Evolutionary conservation across 2,888 invertebrate genomes (phyloP).

Genomic region (Morinoia aosen): DNA sequence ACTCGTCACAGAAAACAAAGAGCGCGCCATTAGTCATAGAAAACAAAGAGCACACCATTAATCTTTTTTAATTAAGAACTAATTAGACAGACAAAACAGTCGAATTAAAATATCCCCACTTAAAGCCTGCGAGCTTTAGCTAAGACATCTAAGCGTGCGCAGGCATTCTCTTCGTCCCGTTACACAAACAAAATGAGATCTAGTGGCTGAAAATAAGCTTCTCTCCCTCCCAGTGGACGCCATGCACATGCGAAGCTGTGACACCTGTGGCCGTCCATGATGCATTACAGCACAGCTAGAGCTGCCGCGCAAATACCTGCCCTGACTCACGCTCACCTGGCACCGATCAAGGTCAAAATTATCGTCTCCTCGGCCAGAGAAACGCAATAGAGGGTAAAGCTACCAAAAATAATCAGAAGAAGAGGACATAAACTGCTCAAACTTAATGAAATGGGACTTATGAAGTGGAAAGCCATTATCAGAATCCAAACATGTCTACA

Average conservation of each 20-base stretch:
- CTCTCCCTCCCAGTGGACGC: not conserved
- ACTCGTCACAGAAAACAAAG: too few relatives aligned
- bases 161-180: not conserved
- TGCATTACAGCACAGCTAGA: not conserved
- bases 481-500: not conserved
- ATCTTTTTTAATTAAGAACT: too few relatives aligned
- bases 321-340: not conserved
- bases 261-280: not conserved
- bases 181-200: not conserved
- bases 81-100: too few relatives aligned
- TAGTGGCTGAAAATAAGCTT: not conserved
- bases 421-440: not conserved
- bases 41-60: too few relatives aligned
- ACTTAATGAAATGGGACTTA: not conserved
- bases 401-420: not conserved
- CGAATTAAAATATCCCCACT: not conserved
- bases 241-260: not conserved
- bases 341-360: conserved; percentile 4
- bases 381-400: not conserved
- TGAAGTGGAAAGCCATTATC: not conserved
- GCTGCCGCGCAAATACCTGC: not conserved
- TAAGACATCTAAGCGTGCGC: not conserved
- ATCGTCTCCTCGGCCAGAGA: not conserved
- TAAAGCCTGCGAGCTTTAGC: not conserved
- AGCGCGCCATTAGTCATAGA: too few relatives aligned